phyloP scores from a whole-genome alignment of 1,140 invertebrate species.

The Camponotus vicinus region DNA sequence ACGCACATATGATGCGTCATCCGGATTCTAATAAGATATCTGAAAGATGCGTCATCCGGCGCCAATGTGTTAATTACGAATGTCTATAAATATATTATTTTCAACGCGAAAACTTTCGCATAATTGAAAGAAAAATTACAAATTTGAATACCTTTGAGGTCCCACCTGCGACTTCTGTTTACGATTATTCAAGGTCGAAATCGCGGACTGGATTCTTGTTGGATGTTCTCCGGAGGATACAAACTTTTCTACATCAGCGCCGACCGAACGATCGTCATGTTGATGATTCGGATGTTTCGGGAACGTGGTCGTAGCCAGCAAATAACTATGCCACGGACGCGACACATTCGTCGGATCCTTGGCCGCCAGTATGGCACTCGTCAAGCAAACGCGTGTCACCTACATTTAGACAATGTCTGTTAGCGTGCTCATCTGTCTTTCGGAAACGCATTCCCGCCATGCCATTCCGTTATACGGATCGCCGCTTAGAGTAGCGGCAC shows the following conservation, averaged over 20 bases:
- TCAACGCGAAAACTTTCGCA: background rate
- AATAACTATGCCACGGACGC: conserved; percentile 44
- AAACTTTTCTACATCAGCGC: conserved; percentile 14
- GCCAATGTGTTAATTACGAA: background rate
- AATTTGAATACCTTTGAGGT: conserved; percentile 44
- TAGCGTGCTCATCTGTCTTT: conserved; percentile 26
- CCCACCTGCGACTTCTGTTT: background rate
- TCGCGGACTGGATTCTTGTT: background rate
- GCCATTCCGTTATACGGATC: conserved; percentile 14
- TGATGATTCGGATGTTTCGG: conserved; percentile 58
- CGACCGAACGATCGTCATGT: conserved; percentile 26
- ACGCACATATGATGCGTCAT: too few species aligned
- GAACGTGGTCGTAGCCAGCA: conserved; percentile 15
- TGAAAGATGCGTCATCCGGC: too few species aligned
- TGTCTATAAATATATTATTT: background rate
- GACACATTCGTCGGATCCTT: conserved; percentile 44
- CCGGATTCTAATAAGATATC: too few species aligned
- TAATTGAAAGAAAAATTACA: conserved; percentile 1
- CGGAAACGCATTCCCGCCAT: conserved; percentile 22
- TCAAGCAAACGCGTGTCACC: conserved; percentile 46
- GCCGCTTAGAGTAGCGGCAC: conserved; percentile 17
- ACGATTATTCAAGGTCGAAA: background rate
- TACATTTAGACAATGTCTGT: conserved; percentile 51
- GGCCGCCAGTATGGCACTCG: conserved; percentile 51
- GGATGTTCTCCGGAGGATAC: background rate